A percentile compares a stretch with the other conserved stretches of the same genome.
These are phyloP conservation scores for Bombus soroeensis DNA, from an alignment of 1,140 invertebrate genomes.

Conservation along the genomic window DNA sequence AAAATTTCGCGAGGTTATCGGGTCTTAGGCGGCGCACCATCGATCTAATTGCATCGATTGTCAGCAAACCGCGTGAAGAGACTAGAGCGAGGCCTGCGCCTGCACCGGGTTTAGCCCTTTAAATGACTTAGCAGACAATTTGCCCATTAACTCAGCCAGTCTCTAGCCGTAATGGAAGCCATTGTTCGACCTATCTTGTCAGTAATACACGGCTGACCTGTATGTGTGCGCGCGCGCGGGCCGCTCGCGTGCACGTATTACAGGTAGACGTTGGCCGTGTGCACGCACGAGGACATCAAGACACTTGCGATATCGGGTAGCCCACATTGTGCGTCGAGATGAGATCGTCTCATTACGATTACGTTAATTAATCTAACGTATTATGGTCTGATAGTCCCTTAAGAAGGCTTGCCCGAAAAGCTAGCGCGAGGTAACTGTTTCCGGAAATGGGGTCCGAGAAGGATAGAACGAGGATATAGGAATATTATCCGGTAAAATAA, in stretches of 20 bases:
- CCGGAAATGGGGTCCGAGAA: background rate
- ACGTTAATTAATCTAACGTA: constrained; percentile 80
- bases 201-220: constrained; percentile 72
- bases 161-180: constrained; percentile 79
- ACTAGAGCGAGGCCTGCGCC: constrained; percentile 52
- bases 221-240: constrained; percentile 43
- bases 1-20: constrained; percentile 48
- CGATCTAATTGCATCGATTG: constrained; percentile 69
- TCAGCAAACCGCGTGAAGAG: constrained; percentile 66
- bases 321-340: constrained; percentile 78
- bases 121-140: constrained; percentile 80
- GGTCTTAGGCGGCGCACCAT: constrained; percentile 35
- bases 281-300: constrained; percentile 69
- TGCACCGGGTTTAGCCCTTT: constrained; percentile 74
- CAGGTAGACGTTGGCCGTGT: constrained; percentile 65
- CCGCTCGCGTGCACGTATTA: constrained; percentile 54
- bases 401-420: constrained; percentile 46
- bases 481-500: background rate
- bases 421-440: background rate
- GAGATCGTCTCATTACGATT: constrained; percentile 79
- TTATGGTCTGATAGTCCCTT: constrained; percentile 60
- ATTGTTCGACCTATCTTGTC: constrained; percentile 81
- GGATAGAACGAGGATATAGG: background rate
- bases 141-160: constrained; percentile 78
- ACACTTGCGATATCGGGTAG: constrained; percentile 73